Evolutionary conservation across 1,140 invertebrate genomes (phyloP), one percentile per base, ranked within the genome.

Genomic region (Stratiolaelaps scimitus): DNA sequence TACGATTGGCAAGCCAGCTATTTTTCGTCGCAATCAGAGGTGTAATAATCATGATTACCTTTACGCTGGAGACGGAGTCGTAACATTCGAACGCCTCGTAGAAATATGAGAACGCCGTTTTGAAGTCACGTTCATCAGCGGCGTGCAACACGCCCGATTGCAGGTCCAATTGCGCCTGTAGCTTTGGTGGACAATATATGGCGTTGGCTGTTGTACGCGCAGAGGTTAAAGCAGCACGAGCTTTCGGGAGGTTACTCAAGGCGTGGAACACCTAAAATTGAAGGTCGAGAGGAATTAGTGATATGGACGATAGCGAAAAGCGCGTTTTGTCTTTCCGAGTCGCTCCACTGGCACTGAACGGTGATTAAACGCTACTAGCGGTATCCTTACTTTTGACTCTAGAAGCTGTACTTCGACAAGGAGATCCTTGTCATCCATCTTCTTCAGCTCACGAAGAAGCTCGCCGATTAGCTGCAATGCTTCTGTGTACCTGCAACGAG

Each of bases 41-140:
- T 10, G 4, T 10, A 10, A 40, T 40, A 6, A 40, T 40, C 34
- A n/a, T n/a, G 15, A 48, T 28, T 4, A 34, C 94, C 76, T 92
- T 94, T 15, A 84, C 83, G 72, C 82, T 85, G 73, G 96, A 92
- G 19, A 94, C 87, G 70, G 90, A 93, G 76, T 98, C 93, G 78
- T 94, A 98, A 68, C 93, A 93, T 81, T 99, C 96, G 78, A 99
- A 99, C 43, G 95, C 95, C 81, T 99, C 96, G 78, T 98, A 99
- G 75, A 98, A 99, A 75, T 99, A 99, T 44, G 95, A 98, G 77
- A 95, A 99, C 43, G 95, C 96, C 70, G 95, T 99, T 81, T 99
- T 98, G 76, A 99, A 99, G 74, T 99, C 96, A 73, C 88, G 85
- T 76, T 98, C 96, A 77, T 99, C 96, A 34, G 94, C 95, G 44